Percentiles rank a stretch among this genome's conserved stretches.
phyloP scores from a whole-genome alignment of 1,140 invertebrate genomes.

The Platyura marginata region DNA sequence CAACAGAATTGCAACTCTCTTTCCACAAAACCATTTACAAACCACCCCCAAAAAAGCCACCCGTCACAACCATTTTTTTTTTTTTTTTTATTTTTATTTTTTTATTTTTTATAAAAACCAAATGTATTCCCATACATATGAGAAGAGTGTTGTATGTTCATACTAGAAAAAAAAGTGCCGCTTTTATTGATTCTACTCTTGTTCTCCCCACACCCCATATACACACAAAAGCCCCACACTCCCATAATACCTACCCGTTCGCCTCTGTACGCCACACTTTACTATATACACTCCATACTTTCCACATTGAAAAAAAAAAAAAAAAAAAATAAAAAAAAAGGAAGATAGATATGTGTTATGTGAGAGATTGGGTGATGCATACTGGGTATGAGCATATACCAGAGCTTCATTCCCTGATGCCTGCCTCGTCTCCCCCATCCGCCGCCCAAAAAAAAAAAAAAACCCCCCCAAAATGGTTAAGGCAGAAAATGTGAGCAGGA shows the following conservation, averaged over 20 bases:
- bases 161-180: not conserved
- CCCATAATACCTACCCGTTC: not conserved
- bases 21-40: not conserved
- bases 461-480: no score
- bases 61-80: not conserved
- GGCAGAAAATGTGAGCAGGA: no score
- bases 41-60: not conserved
- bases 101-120: not conserved
- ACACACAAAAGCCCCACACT: not conserved
- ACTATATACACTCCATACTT: not conserved
- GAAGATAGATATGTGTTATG: not conserved
- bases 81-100: not conserved
- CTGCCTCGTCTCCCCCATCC: no score
- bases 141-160: not conserved
- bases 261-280: not conserved
- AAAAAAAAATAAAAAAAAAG: not conserved
- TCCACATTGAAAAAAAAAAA: not conserved
- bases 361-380: not conserved
- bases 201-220: not conserved
- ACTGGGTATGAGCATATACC: no score
- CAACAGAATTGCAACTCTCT: not conserved
- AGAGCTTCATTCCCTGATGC: no score
- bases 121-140: not conserved
- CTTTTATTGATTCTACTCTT: not conserved
- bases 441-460: no score